Percentiles rank a stretch among this genome's conserved stretches.
Conservation (phyloP, 1,140 invertebrate species). For the Lasaia peninsularis region DNA sequence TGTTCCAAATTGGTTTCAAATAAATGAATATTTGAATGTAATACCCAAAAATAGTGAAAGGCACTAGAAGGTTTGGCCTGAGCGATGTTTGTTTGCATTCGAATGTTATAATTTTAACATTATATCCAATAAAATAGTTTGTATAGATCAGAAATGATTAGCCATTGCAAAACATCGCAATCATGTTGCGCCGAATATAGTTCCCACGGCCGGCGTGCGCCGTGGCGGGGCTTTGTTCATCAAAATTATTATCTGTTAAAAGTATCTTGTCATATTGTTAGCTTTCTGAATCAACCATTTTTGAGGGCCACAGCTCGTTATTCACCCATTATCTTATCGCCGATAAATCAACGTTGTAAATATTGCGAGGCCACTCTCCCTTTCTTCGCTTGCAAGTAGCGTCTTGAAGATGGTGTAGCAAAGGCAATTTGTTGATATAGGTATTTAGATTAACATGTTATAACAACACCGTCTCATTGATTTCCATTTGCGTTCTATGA, state of each 20-base stretch:
- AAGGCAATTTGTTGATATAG: too few species aligned
- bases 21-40: conserved; percentile 1
- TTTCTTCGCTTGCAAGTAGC: conserved; percentile 29
- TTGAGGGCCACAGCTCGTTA: conserved; percentile 41
- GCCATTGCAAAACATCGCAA: conserved; percentile 56
- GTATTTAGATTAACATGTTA: too few species aligned
- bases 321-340: conserved; percentile 56
- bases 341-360: conserved; percentile 64
- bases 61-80: not conserved
- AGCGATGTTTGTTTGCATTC: conserved; percentile 9
- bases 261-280: conserved; percentile 74
- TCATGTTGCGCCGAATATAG: conserved; percentile 28
- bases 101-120: conserved; percentile 25
- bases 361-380: conserved; percentile 58
- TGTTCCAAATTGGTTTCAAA: conserved; percentile 21
- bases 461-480: too few species aligned
- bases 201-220: conserved; percentile 63
- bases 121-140: conserved; percentile 32
- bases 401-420: not conserved
- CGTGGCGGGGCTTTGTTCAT: conserved; percentile 56
- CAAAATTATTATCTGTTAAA: conserved; percentile 75
- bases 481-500: too few species aligned
- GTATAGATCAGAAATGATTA: conserved; percentile 44
- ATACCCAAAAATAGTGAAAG: conserved; percentile 2
- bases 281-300: conserved; percentile 70